phyloP scores from a whole-genome alignment of 1,140 invertebrate species.

The Anastatus disparis region DNA sequence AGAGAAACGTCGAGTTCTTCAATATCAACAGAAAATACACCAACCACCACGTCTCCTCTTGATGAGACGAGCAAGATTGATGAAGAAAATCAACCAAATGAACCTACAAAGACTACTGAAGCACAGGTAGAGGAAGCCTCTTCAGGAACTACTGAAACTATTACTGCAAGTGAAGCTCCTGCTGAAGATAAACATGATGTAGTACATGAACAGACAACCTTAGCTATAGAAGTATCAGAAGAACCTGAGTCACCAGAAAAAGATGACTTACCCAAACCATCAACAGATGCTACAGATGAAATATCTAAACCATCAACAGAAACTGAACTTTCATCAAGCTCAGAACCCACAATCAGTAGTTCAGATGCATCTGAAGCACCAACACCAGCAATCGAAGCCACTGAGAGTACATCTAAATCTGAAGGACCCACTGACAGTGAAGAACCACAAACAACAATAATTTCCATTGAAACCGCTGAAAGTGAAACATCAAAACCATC shows the following conservation, averaged over 20 bases:
- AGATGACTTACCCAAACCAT: not conserved
- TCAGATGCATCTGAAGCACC: constrained; percentile 18
- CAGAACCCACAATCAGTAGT: constrained; percentile 33
- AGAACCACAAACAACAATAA: constrained; percentile 27
- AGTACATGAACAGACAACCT: not conserved
- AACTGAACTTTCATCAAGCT: constrained; percentile 19
- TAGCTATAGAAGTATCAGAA: too few species aligned
- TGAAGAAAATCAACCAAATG: constrained; percentile 29
- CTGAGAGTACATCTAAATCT: not conserved
- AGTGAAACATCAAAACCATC: constrained; percentile 10
- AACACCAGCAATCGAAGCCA: not conserved
- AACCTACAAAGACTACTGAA: constrained; percentile 24
- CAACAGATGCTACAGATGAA: constrained; percentile 3
- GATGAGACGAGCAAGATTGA: constrained; percentile 5
- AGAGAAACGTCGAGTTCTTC: constrained; percentile 33
- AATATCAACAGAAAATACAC: constrained; percentile 18
- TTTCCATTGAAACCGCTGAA: constrained; percentile 33
- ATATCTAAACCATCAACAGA: constrained; percentile 14
- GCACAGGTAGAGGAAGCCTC: constrained; percentile 32
- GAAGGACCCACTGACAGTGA: not conserved
- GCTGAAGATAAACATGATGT: constrained; percentile 11
- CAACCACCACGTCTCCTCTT: not conserved
- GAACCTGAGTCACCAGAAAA: not conserved
- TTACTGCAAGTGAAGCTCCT: constrained; percentile 24
- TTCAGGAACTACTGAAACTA: constrained; percentile 24